Evolutionary conservation across 2,113 vertebrate species (phyloP).

Genomic region (Scortum barcoo): DNA sequence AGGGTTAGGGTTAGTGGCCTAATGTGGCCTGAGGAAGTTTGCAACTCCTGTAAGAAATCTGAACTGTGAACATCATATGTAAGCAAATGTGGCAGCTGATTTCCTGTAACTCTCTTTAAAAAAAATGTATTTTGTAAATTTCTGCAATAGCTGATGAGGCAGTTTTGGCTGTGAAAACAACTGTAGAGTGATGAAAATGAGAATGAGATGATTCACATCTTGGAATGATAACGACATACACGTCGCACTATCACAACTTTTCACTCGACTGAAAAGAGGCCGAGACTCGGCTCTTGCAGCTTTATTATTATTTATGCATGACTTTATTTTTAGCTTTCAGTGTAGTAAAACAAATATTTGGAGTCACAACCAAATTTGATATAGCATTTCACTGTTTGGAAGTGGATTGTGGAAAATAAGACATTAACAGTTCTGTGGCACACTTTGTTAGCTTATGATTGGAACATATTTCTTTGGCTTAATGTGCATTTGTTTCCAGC

Average conservation of each 20-base stretch:
- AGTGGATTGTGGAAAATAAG: neutral
- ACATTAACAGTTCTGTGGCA: neutral
- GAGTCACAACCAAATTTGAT: neutral
- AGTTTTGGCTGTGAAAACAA: neutral
- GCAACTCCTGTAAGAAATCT: too few relatives aligned
- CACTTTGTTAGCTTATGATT: neutral
- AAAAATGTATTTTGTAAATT: neutral
- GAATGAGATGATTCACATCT: neutral
- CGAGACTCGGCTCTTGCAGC: neutral
- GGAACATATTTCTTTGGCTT: neutral
- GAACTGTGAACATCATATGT: too few relatives aligned
- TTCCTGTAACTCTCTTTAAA: neutral
- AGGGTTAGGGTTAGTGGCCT: too few relatives aligned
- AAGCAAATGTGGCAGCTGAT: conserved; percentile 15
- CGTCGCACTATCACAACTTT: neutral
- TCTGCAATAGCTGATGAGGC: neutral
- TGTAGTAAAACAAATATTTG: neutral
- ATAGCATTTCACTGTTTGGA: neutral
- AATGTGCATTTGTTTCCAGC: neutral
- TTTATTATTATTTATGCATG: too few relatives aligned
- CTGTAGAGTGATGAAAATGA: neutral
- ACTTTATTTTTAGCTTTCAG: neutral
- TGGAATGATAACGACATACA: conserved; percentile 4
- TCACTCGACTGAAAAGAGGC: neutral
- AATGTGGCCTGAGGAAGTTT: too few relatives aligned